Evolutionary conservation across 1,140 invertebrate genomes (phyloP), one percentile per base, ranked within the genome.

Genomic region (Hyles vespertilio): DNA sequence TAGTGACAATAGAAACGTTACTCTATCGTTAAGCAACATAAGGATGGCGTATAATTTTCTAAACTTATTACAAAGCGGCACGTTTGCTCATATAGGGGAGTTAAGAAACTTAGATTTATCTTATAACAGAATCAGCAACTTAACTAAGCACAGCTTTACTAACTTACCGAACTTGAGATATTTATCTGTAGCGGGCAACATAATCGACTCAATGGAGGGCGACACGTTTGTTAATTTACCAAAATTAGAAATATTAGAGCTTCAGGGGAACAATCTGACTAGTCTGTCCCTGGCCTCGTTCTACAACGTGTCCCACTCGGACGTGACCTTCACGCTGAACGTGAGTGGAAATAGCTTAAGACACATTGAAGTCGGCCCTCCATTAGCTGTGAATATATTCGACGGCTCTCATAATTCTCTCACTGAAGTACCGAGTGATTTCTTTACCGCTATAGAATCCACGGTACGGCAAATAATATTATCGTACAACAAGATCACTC

Each of bases 31-130:
- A 40, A 92, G 91, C 47, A 95, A 97, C 69, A 90, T 97, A 5
- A 91, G 94, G 67, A 83, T 96, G 44, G 93, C 94, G 3, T 93
- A 95, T 70, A 96, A 96, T 84, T 91, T 92, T 59, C 75, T 96
- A 50, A 91, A 91, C 61, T 81, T 74, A 8, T 74, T 96, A 32
- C 89, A 91, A 33, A 74, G 89, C n/a, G 87, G 91, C 56, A 94
- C 93, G 10, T 96, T 96, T 77, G 77, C 89, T 50, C 89, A 89
- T 65, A 86, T 96, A 66, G 84, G 87, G 8, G 91, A 92, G 56
- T 78, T 96, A 65, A 92, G 94, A 80, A 94, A 92, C 51, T 89
- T 96, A 56, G 92, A 94, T 72, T 86, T 96, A 62, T 92, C 92
- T 62, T 93, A 92, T 47, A 96, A 96, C 78, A 91, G 92, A 78